These are phyloP conservation scores for Danaus plexippus DNA, from an alignment of 1,140 invertebrate genomes.

Conservation along the genomic window DNA sequence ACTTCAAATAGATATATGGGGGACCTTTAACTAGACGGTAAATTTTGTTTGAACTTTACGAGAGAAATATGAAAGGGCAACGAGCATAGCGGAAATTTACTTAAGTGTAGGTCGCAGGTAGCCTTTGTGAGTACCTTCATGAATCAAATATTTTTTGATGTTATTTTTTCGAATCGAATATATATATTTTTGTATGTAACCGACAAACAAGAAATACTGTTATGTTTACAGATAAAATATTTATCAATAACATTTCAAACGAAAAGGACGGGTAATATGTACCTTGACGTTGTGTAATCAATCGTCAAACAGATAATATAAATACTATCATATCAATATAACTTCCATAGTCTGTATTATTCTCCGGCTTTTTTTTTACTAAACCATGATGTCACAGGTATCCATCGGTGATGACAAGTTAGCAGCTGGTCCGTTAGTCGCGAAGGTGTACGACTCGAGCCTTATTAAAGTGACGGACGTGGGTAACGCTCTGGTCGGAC, in stretches of 20 bases:
- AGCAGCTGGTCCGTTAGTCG: slow-evolving; percentile 87
- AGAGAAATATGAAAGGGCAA: no score
- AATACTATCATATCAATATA: slow-evolving; percentile 1
- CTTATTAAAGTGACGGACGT: slow-evolving; percentile 94
- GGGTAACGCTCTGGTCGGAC: slow-evolving; percentile 90
- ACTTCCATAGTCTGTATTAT: not conserved
- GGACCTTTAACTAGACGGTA: no score
- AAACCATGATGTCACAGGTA: slow-evolving; percentile 41
- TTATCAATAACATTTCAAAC: not conserved
- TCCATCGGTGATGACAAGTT: slow-evolving; percentile 88
- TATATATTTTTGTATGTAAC: no score
- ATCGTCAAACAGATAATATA: slow-evolving; percentile 1
- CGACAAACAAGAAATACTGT: no score
- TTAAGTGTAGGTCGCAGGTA: no score
- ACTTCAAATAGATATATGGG: no score
- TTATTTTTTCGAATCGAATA: no score
- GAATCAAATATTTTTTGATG: no score
- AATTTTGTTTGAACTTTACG: no score
- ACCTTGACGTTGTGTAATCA: not conserved
- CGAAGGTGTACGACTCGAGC: slow-evolving; percentile 94
- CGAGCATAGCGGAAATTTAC: no score
- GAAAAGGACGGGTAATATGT: not conserved
- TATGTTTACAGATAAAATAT: not conserved
- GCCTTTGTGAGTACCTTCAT: no score
- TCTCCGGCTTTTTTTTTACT: not conserved